phyloP scores from a whole-genome alignment of 2,113 vertebrate species.

The Tylochromis polylepis region DNA sequence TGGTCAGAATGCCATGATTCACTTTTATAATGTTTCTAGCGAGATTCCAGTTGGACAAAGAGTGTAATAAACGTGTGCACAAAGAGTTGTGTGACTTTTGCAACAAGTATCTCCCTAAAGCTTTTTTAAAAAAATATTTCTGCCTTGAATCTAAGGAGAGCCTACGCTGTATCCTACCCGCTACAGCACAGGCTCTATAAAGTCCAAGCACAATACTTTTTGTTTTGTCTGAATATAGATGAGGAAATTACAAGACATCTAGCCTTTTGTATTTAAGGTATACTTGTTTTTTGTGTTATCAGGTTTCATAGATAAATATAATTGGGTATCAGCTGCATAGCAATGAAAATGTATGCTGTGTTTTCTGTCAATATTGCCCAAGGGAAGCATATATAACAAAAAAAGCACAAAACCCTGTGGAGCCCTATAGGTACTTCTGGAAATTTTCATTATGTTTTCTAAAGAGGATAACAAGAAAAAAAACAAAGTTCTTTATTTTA shows the following conservation, averaged over 20 bases:
- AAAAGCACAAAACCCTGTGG: not conserved
- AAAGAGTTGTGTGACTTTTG: not conserved
- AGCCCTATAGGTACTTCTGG: not conserved
- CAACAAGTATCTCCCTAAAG: not conserved
- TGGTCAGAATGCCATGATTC: too few species aligned
- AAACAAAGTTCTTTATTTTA: not conserved
- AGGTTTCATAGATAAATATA: not conserved
- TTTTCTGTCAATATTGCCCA: not conserved
- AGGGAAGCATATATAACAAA: not conserved
- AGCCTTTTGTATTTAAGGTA: not conserved
- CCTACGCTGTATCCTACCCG: not conserved
- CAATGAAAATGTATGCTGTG: not conserved
- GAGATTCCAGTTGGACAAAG: too few species aligned
- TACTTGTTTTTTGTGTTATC: not conserved
- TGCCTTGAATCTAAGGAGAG: not conserved
- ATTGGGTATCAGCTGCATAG: not conserved
- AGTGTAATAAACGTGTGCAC: not conserved
- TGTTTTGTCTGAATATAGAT: too few species aligned
- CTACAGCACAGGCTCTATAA: not conserved
- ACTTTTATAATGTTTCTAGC: too few species aligned
- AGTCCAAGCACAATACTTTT: too few species aligned
- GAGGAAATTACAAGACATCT: not conserved
- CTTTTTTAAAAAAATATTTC: not conserved
- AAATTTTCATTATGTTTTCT: not conserved
- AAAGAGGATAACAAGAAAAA: not conserved